These are phyloP conservation scores for Neodiprion virginianus DNA, from an alignment of 1,140 invertebrate genomes.

Conservation along the genomic window DNA sequence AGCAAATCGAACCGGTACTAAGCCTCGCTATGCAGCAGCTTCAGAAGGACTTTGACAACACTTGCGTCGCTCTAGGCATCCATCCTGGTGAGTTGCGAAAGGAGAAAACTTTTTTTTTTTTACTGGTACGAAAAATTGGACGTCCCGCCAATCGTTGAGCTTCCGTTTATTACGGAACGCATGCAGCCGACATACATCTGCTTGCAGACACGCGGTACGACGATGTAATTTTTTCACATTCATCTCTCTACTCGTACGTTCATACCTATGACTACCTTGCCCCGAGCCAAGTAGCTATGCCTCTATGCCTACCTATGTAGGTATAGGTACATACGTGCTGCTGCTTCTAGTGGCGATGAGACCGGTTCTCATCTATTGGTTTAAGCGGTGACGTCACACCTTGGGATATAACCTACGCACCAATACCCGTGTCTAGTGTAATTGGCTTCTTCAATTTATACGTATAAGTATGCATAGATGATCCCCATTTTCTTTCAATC, in stretches of 20 bases:
- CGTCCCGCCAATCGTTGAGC: not conserved
- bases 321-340: not conserved
- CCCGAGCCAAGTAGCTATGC: conserved; percentile 30
- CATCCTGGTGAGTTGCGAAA: conserved; percentile 75
- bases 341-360: conserved; percentile 19
- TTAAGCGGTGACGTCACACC: conserved; percentile 44
- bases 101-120: conserved; percentile 15
- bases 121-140: conserved; percentile 5
- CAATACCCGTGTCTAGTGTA: not conserved
- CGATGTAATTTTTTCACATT: too few species aligned
- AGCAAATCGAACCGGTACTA: conserved; percentile 83
- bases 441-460: too few species aligned
- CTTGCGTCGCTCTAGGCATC: conserved; percentile 83
- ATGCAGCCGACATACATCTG: conserved; percentile 1
- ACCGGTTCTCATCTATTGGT: conserved; percentile 45
- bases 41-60: conserved; percentile 83
- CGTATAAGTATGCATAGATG: too few species aligned
- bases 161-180: not conserved
- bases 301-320: too few species aligned
- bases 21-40: conserved; percentile 86
- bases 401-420: conserved; percentile 43
- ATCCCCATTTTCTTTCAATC: too few species aligned
- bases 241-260: not conserved
- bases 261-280: conserved; percentile 45
- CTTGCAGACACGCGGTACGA: not conserved